These are phyloP conservation scores for Perca flavescens DNA, from an alignment of 2,113 vertebrate species.

Conservation along the genomic window DNA sequence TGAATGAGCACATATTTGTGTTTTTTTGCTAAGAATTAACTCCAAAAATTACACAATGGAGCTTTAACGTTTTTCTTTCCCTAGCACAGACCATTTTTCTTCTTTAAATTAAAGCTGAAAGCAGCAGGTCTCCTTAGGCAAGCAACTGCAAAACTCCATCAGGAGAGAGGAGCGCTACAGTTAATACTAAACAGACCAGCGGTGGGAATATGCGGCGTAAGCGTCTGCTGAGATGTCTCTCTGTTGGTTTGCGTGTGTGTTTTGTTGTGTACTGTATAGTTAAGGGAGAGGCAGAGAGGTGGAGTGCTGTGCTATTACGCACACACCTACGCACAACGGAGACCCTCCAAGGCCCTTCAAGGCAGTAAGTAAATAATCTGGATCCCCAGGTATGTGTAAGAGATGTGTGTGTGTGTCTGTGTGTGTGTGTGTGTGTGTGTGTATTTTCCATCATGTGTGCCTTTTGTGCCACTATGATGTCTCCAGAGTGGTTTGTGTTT, in stretches of 20 bases:
- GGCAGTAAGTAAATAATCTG: slow-evolving; percentile 73
- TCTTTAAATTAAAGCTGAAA: slow-evolving; percentile 46
- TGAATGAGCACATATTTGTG: too few species aligned
- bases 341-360: slow-evolving; percentile 45
- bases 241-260: slow-evolving; percentile 50
- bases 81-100: not conserved
- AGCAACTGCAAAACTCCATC: slow-evolving; percentile 23
- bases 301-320: slow-evolving; percentile 51
- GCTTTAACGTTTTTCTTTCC: not conserved
- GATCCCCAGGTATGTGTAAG: slow-evolving; percentile 50
- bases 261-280: slow-evolving; percentile 45
- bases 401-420: slow-evolving; percentile 24
- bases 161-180: slow-evolving; percentile 6
- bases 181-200: slow-evolving; percentile 36
- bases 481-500: slow-evolving; percentile 68
- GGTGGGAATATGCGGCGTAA: slow-evolving; percentile 44
- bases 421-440: slow-evolving; percentile 45
- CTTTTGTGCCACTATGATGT: slow-evolving; percentile 50
- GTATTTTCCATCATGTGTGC: slow-evolving; percentile 51
- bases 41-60: too few species aligned
- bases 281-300: slow-evolving; percentile 21
- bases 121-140: slow-evolving; percentile 29
- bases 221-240: slow-evolving; percentile 56
- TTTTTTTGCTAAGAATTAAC: too few species aligned
- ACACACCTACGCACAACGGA: slow-evolving; percentile 64